A percentile compares a stretch with the other conserved stretches of the same genome.
These are phyloP conservation scores for Phyllostomus hastatus DNA, from an alignment of 2,113 vertebrate genomes.

Conservation along the genomic window DNA sequence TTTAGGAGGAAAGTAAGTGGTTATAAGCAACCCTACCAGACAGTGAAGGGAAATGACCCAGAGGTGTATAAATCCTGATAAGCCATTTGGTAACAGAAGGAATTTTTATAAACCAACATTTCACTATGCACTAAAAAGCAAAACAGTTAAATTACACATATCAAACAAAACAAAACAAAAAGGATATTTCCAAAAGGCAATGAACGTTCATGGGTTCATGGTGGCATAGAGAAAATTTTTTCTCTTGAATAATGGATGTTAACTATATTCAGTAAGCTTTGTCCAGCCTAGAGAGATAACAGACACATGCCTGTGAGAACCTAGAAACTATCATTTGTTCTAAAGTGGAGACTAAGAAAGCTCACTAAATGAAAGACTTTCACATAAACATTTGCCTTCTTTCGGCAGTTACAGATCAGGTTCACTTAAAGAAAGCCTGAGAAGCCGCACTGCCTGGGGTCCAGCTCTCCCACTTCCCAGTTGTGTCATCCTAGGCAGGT, in stretches of 20 bases:
- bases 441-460: not conserved
- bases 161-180: not conserved
- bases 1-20: not conserved
- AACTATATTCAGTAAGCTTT: not conserved
- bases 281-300: not conserved
- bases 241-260: not conserved
- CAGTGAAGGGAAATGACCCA: not conserved
- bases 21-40: not conserved
- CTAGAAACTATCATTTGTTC: not conserved
- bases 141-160: constrained; percentile 1
- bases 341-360: not conserved
- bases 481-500: not conserved
- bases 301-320: not conserved
- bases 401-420: not conserved
- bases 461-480: not conserved
- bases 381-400: not conserved
- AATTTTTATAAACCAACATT: not conserved
- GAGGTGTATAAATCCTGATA: not conserved
- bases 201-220: not conserved
- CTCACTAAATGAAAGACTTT: not conserved
- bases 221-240: not conserved
- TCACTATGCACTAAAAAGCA: not conserved
- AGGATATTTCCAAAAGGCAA: not conserved
- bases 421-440: not conserved
- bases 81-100: not conserved